These are phyloP conservation scores for Helicoverpa zea DNA, from an alignment of 1,140 invertebrate genomes.

Conservation along the genomic window DNA sequence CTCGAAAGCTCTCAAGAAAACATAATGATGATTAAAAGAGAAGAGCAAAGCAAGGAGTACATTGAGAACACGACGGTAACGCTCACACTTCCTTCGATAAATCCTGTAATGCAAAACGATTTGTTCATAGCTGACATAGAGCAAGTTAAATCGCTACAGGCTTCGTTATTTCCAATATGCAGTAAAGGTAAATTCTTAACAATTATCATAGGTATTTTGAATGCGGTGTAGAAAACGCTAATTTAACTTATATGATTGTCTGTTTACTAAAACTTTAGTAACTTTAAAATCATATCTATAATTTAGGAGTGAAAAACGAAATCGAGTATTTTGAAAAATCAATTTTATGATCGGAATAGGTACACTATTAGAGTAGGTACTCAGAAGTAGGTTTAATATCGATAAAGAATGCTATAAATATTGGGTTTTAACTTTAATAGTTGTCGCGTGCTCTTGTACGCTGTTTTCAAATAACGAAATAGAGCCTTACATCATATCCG, in stretches of 20 bases:
- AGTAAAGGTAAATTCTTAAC: slow-evolving; percentile 78
- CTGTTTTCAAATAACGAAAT: not conserved
- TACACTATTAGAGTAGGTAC: no score
- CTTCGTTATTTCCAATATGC: slow-evolving; percentile 88
- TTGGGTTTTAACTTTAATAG: not conserved
- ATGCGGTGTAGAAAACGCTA: not conserved
- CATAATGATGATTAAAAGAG: slow-evolving; percentile 77
- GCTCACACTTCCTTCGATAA: slow-evolving; percentile 70
- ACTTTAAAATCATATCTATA: not conserved
- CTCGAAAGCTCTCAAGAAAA: slow-evolving; percentile 73
- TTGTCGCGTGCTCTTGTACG: slow-evolving; percentile 10
- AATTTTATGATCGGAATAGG: not conserved
- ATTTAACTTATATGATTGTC: not conserved
- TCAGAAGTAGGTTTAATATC: no score
- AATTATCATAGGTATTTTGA: not conserved
- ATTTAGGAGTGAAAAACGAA: not conserved
- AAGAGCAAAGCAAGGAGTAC: slow-evolving; percentile 74
- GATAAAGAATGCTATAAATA: no score
- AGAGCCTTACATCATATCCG: slow-evolving; percentile 32
- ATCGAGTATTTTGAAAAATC: not conserved
- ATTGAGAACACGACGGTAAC: slow-evolving; percentile 74
- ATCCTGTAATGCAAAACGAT: slow-evolving; percentile 77
- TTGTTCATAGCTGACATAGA: slow-evolving; percentile 80
- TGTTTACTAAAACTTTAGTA: not conserved
- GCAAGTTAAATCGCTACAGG: slow-evolving; percentile 88